Evolutionary conservation across 2,797 vertebrate genomes (phyloP), one percentile per base, ranked within the genome.

Genomic region (Falco berigora): DNA sequence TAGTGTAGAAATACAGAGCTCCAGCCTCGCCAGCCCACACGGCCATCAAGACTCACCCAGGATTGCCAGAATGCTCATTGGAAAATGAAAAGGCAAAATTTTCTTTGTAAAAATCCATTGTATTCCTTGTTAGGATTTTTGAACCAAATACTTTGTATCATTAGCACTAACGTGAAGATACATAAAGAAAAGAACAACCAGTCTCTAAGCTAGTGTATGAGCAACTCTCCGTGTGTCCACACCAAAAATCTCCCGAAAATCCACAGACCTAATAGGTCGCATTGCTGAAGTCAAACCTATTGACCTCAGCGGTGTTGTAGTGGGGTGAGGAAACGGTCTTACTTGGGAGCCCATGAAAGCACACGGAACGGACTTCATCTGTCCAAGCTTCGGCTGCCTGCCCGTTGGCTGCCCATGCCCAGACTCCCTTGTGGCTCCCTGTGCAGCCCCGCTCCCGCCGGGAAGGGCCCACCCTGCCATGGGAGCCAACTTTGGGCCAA

Each of bases 331-430:
- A 14, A 16, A 14, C 52, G 56, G 27, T 67, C 40, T 55, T n/a
- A 12, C 59, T 6, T 6, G 15, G 0, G 0, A 46, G 38, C 24
- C 25, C 24, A 6, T 14, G 67, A 24, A 27, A 25, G 27, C 25
- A 34, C 40, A 23, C 0, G 5, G 25, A 55, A 19, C 2, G 34
- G 61, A 11, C 4, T 38, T 55, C 67, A 44, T 11, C 18, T n/a
- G 44, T 22, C 58, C 38, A 20, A 44, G 38, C 16, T 73, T 63
- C 38, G 16, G 32, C 42, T 82, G 5, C 25, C 30, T 52, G 25
- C 28, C 4, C 0, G 0, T 27, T 25, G 2, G 1, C n/a, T 75
- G 67, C 14, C 22, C 1, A 0, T 36, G n/a, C 17, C 55, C 25
- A 9, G 59, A 12, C 24, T 52, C 46, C 12, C 50, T 52, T 3